Evolutionary conservation across 1,140 invertebrate genomes (phyloP), one percentile per base, ranked within the genome.

Genomic region (Sitodiplosis mosellana): DNA sequence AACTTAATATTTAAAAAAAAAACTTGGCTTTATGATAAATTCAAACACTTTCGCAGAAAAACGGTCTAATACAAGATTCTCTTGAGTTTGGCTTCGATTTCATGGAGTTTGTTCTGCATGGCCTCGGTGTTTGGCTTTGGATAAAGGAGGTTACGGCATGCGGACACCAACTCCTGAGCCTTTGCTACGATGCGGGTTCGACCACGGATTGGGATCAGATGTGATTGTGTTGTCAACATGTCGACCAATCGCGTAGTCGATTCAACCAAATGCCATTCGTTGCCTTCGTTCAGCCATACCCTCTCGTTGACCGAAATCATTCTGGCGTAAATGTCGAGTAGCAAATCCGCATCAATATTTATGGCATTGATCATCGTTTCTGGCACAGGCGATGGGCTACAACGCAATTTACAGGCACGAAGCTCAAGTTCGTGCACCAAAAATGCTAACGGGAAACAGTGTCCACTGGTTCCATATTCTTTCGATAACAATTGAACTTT

Each of bases 401-500:
- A 71, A 55, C 71, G 70, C 14, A 84, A 59, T 58, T 77, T 76
- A 52, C 81, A 83, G 48, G 76, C 76, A 54, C 78, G 71, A 51
- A 81, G 72, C 68, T 86, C 82, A 52, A 87, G 59, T 60, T 84
- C 78, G 48, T 76, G 75, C 11, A 84, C 71, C 14, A 87, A 68
- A 55, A 78, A 84, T 51, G 78, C 81, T 76, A 84, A 67, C 8
- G 82, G 82, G 49, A 86, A 84, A 59, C 81, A 84, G 47, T 80
- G 76, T 1, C 77, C 78, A 8, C 81, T 79, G 45, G 76, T 73
- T 6, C 75, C 72, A 56, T 83, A 85, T 53, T 82, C 77, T 43
- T 76, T 71, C 5, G 78, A 80, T n/a, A 87, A 60, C 1, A 74
- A 61, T 54, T 80, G 80, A 41, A 86, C 71, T 72, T 86, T 85